Percentiles rank a stretch among this genome's conserved stretches.
Conservation (phyloP, 2,113 vertebrate species). For the Psilopsiagon aymara region DNA sequence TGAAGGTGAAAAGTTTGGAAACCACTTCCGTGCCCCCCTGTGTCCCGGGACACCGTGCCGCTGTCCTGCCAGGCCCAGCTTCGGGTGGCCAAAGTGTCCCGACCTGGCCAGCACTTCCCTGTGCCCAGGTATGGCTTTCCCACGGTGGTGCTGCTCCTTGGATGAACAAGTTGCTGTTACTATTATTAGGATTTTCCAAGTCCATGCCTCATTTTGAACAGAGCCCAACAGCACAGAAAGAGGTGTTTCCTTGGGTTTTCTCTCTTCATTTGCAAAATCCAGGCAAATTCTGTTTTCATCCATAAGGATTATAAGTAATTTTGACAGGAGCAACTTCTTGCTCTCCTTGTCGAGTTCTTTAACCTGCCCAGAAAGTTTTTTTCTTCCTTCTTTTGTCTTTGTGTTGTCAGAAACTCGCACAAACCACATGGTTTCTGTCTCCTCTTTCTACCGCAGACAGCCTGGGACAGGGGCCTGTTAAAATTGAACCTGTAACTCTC, state of each 20-base stretch:
- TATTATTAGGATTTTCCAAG: neutral
- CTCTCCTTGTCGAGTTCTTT: neutral
- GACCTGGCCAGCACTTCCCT: rapidly evolving
- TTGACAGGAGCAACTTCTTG: neutral
- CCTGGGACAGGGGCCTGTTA: neutral
- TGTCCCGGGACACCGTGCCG: rapidly evolving
- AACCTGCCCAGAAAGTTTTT: neutral
- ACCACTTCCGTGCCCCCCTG: rapidly evolving
- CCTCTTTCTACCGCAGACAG: neutral
- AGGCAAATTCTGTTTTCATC: neutral
- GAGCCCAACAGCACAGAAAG: neutral
- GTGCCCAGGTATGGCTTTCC: neutral
- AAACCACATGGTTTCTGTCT: neutral
- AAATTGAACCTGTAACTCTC: neutral
- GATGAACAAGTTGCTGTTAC: no score
- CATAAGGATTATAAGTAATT: neutral
- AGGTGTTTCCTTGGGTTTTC: neutral
- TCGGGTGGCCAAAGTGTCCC: no score
- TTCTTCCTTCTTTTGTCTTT: neutral
- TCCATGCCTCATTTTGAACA: neutral
- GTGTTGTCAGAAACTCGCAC: neutral
- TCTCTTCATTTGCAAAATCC: neutral
- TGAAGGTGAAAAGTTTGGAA: neutral
- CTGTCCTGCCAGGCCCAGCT: neutral
- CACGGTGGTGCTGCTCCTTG: neutral